Base-by-base conservation (phyloP, 2,113 vertebrate genomes). In the Gymnobelideus leadbeateri region DNA sequence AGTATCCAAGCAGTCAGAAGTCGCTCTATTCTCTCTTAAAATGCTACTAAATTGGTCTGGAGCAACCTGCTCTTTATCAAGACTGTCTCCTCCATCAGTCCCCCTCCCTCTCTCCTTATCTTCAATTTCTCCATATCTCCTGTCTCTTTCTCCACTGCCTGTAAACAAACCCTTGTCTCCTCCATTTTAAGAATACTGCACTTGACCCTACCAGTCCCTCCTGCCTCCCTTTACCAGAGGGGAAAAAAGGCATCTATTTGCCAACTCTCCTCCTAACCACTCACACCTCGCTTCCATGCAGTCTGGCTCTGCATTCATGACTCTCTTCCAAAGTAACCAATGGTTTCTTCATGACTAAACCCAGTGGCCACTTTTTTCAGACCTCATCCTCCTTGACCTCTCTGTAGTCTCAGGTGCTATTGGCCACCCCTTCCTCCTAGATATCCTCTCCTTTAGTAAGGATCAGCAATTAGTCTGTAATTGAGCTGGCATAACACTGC, bases 21-120 rank as follows among this genome's bases (percentile, higher is more conserved):
- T 12, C 5, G 26, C 95, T 97, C 7, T 89, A 92, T 7, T 51
- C 57, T 53, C 12, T 43, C 94, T 47, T 55, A 91, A 95, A 54
- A 93, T 77, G 49, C 43, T 61, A 92, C 1, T 92, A 46, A 91
- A 84, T 57, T 43, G 51, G 25, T 89, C 55, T n/a, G 89, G 89
- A 92, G 55, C 28, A 49, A 68, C 31, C 61, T 37, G 61, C 61
- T 68, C 25, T 57, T 57, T 57, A 28, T 57, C 25, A 57, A 57
- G 55, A 57, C 8, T 55, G 54, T 57, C 31, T 68, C 61, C 61
- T 68, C 61, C 61, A 68, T 37, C 31, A 68, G 31, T 68, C 61
- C 61, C 61, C 61, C 61, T 14, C 31, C 61, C 51, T 55, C 8
- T 68, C 28, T 37, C 11, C 28, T 68, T 37, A 68, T 37, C 61